Conservation (phyloP, 2,888 invertebrate genomes). For the Protonemura montana region DNA sequence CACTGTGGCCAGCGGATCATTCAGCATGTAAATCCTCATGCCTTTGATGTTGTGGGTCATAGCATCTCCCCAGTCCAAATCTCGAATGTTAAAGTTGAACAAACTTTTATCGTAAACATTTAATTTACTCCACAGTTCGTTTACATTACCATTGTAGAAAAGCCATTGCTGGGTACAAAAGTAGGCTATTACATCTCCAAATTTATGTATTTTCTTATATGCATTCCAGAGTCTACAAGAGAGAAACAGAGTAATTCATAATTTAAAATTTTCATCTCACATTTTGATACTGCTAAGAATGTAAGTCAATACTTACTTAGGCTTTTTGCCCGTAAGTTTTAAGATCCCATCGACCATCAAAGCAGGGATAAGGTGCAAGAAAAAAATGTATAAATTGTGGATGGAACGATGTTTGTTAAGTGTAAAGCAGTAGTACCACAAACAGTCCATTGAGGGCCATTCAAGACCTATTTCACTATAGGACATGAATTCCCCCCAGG, state of each 20-base stretch:
- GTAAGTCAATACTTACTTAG: slow-evolving; percentile 53
- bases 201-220: slow-evolving; percentile 43
- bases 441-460: slow-evolving; percentile 53
- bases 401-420: slow-evolving; percentile 65
- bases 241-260: not conserved
- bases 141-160: slow-evolving; percentile 38
- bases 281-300: not conserved
- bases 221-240: slow-evolving; percentile 16
- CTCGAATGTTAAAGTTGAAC: slow-evolving; percentile 39
- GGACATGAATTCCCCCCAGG: slow-evolving; percentile 75
- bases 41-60: slow-evolving; percentile 22
- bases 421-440: slow-evolving; percentile 65
- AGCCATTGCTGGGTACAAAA: slow-evolving; percentile 40
- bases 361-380: slow-evolving; percentile 77
- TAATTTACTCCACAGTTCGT: slow-evolving; percentile 28
- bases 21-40: slow-evolving; percentile 32
- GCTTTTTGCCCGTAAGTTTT: slow-evolving; percentile 70
- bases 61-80: slow-evolving; percentile 27
- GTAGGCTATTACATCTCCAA: slow-evolving; percentile 42
- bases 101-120: slow-evolving; percentile 23
- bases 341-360: slow-evolving; percentile 70
- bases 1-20: slow-evolving; percentile 32
- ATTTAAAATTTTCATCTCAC: slow-evolving; percentile 52
- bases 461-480: slow-evolving; percentile 60
- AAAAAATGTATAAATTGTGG: slow-evolving; percentile 65